phyloP scores from a whole-genome alignment of 2,797 vertebrate genomes.

The Danio aesculapii region DNA sequence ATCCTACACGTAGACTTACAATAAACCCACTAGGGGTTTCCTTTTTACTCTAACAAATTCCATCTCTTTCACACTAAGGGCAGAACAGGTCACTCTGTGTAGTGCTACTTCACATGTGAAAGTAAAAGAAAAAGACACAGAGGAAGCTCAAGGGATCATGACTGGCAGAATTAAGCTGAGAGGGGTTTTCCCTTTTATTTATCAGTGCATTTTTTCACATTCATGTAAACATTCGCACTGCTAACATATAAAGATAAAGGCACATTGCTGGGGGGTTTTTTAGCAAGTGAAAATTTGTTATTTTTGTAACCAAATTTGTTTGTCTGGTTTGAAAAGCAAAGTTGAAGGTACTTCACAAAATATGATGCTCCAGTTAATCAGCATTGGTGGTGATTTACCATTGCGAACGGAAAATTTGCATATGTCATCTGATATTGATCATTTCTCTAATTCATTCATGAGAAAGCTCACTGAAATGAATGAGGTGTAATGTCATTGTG shows the following conservation, averaged over 20 bases:
- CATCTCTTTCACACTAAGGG: neutral
- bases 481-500: too few relatives aligned
- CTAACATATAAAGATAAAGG: neutral
- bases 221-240: too few relatives aligned
- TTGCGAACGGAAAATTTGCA: too few relatives aligned
- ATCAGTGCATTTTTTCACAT: neutral
- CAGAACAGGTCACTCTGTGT: neutral
- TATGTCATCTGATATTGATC: too few relatives aligned
- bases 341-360: too few relatives aligned
- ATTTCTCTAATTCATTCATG: neutral
- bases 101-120: neutral
- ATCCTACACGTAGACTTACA: slow-evolving; percentile 8
- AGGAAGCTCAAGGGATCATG: neutral
- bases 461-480: neutral
- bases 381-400: too few relatives aligned
- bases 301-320: too few relatives aligned
- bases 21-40: slow-evolving; percentile 14
- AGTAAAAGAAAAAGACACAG: neutral
- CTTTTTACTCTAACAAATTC: slow-evolving; percentile 18
- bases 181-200: slow-evolving; percentile 4
- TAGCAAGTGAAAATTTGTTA: too few relatives aligned
- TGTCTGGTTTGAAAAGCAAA: too few relatives aligned
- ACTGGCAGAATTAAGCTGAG: too few relatives aligned
- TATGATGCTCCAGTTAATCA: too few relatives aligned
- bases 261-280: too few relatives aligned